Percentiles rank a stretch among this genome's conserved stretches.
These are phyloP conservation scores for Phocoena phocoena DNA, from an alignment of 2,113 vertebrate genomes.

Conservation along the genomic window DNA sequence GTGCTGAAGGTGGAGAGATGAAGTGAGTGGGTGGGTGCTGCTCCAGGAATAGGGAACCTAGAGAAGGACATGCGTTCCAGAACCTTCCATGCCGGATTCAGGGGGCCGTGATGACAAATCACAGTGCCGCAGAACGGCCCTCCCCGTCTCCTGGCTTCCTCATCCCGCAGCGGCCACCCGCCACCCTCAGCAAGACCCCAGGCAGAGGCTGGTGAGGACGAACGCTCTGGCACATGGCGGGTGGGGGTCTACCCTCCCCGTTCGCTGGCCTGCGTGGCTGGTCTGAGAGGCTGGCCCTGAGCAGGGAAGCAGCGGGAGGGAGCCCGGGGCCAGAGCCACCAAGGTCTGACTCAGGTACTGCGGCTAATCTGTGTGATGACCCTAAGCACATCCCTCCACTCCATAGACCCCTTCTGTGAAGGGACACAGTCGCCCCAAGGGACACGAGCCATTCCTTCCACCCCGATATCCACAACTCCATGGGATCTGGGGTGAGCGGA, in stretches of 20 bases:
- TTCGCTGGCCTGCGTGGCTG: accelerated
- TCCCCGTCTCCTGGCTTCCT: accelerated
- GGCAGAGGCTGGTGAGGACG: background rate
- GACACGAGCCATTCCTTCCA: accelerated
- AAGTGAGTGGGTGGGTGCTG: background rate
- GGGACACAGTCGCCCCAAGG: background rate
- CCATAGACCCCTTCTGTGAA: background rate
- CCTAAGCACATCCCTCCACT: accelerated
- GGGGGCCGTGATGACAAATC: background rate
- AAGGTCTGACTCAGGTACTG: background rate
- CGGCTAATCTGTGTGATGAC: accelerated
- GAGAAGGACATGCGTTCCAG: background rate
- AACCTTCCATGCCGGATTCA: background rate
- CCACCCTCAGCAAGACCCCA: background rate
- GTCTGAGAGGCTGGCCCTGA: background rate
- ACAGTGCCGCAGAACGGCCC: background rate
- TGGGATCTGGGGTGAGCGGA: background rate
- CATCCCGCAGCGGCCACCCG: background rate
- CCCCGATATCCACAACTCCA: accelerated
- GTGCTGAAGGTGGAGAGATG: accelerated
- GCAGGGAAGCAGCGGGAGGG: no score
- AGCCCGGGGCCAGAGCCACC: accelerated
- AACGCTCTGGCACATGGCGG: accelerated
- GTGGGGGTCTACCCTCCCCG: background rate
- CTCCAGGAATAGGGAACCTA: background rate